These are phyloP conservation scores for Dermatophagoides farinae DNA, from an alignment of 1,140 invertebrate species.

Conservation along the genomic window DNA sequence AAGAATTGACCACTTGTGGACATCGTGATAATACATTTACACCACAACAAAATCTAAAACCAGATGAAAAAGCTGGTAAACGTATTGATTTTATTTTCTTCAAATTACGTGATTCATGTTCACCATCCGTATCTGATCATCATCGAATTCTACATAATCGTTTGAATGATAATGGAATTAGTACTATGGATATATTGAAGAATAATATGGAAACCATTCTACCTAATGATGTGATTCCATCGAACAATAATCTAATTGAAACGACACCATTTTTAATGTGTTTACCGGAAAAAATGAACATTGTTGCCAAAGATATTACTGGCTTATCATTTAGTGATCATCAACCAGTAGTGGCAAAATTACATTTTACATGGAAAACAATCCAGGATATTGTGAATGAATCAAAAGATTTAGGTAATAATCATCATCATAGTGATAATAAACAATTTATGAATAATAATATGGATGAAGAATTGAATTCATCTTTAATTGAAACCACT, in stretches of 20 bases:
- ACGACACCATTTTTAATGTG: not conserved
- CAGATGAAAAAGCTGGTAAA: not conserved
- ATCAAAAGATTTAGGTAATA: not conserved
- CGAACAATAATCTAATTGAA: too few species aligned
- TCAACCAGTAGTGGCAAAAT: slow-evolving; percentile 14
- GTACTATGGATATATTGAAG: not conserved
- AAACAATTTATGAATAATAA: not conserved
- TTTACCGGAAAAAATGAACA: not conserved
- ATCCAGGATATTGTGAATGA: not conserved
- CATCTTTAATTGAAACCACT: not conserved
- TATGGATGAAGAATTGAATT: not conserved
- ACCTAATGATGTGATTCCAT: too few species aligned
- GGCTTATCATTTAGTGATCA: slow-evolving; percentile 17
- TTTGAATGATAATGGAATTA: too few species aligned
- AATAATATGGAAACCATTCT: not conserved
- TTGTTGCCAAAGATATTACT: slow-evolving; percentile 12
- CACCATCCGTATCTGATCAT: not conserved
- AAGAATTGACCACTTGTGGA: slow-evolving; percentile 15
- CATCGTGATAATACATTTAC: slow-evolving; percentile 12
- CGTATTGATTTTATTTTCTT: slow-evolving; percentile 17
- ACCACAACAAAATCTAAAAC: not conserved
- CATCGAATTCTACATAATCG: not conserved
- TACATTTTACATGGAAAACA: not conserved
- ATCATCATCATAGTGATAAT: too few species aligned
- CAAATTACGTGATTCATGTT: slow-evolving; percentile 1